Percentiles rank a stretch among this genome's conserved stretches.
These are phyloP conservation scores for Archips xylosteana DNA, from an alignment of 2,888 invertebrate genomes.

Conservation along the genomic window DNA sequence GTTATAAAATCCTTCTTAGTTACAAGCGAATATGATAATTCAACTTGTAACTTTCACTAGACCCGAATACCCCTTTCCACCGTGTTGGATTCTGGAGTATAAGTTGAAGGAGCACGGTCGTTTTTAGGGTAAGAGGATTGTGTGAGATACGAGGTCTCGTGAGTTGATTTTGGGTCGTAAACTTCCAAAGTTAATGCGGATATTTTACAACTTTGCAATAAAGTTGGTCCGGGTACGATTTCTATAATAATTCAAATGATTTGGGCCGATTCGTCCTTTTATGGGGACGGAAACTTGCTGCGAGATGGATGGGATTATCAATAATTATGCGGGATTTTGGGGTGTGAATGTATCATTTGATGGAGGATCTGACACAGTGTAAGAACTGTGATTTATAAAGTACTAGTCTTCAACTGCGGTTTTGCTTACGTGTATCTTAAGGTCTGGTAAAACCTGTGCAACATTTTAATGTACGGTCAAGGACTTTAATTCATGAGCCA, in stretches of 20 bases:
- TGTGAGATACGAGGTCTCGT: conserved; percentile 22
- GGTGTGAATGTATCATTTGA: neutral
- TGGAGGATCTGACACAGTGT: neutral
- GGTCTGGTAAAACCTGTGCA: neutral
- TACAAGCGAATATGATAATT: conserved; percentile 43
- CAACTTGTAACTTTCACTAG: conserved; percentile 8
- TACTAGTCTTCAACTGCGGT: too few relatives aligned
- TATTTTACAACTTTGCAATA: conserved; percentile 54
- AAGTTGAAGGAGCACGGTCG: conserved; percentile 12
- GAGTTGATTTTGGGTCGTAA: conserved; percentile 47
- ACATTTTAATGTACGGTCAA: too few relatives aligned
- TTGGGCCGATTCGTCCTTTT: conserved; percentile 43
- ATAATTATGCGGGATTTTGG: conserved; percentile 3
- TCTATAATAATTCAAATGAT: conserved; percentile 57
- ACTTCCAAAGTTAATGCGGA: conserved; percentile 42
- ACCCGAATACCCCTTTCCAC: neutral
- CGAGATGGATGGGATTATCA: conserved; percentile 9
- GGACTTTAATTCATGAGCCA: too few relatives aligned
- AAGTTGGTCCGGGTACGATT: conserved; percentile 51
- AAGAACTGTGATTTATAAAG: too few relatives aligned
- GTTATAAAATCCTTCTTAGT: conserved; percentile 42
- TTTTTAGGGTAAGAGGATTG: conserved; percentile 1
- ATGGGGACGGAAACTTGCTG: conserved; percentile 38
- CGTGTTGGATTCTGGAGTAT: neutral
- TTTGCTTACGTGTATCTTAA: neutral